A percentile compares a stretch with the other conserved stretches of the same genome.
Conservation (phyloP, 2,797 vertebrate genomes). For the Diglossa cyanea region DNA sequence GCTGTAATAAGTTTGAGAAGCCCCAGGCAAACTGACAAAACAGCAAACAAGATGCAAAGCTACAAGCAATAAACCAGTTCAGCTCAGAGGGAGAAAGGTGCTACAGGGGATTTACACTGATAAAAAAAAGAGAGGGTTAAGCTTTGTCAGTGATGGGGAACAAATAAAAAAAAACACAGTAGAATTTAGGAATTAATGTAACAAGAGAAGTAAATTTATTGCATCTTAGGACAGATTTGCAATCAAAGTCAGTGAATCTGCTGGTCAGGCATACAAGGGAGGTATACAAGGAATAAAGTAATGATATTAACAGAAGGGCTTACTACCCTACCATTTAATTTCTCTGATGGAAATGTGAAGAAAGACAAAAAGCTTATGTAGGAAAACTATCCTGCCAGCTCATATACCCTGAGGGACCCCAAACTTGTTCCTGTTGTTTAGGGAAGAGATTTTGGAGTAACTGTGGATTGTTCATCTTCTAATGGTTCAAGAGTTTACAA, state of each 20-base stretch:
- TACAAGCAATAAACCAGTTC: slow-evolving; percentile 19
- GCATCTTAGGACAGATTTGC: background rate
- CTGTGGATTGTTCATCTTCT: background rate
- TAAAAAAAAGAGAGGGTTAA: background rate
- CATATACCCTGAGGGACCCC: background rate
- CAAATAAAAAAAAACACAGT: background rate
- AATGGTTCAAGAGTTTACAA: background rate
- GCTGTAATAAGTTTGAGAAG: slow-evolving; percentile 17
- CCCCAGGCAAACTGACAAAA: slow-evolving; percentile 26
- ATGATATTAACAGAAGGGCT: background rate
- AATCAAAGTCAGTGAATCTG: background rate
- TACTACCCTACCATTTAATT: background rate
- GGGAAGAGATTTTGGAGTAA: background rate
- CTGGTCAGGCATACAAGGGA: background rate
- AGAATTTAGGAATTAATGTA: background rate
- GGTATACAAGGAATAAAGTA: background rate
- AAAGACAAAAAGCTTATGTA: background rate
- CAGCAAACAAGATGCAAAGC: background rate
- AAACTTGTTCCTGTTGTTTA: background rate
- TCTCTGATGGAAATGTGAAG: background rate
- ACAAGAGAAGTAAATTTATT: background rate
- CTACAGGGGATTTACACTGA: background rate
- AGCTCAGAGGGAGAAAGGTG: background rate
- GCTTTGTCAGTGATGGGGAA: background rate
- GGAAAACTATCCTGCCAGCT: background rate